A percentile compares a stretch with the other conserved stretches of the same genome.
Conservation (phyloP, 2,797 vertebrate species). For the Pseudocheirus occidentalis region DNA sequence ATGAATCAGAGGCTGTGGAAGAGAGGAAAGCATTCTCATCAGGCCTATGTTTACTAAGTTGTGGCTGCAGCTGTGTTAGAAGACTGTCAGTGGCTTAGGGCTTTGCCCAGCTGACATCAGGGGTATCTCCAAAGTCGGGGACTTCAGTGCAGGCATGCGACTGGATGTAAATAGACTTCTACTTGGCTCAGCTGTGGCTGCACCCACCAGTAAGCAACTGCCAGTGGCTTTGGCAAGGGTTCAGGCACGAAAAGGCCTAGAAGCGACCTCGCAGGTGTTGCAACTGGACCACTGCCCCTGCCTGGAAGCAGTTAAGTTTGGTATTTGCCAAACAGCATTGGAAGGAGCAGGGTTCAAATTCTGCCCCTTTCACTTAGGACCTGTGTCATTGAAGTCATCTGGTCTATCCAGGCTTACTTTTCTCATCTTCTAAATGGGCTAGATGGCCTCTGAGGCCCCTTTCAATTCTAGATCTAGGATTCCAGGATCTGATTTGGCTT, state of each 20-base stretch:
- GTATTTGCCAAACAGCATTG: background rate
- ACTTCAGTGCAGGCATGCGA: background rate
- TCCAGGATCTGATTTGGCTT: background rate
- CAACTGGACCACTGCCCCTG: background rate
- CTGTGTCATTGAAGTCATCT: background rate
- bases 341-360: background rate
- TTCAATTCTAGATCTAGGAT: background rate
- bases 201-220: background rate
- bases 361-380: background rate
- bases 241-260: background rate
- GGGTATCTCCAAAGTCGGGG: background rate
- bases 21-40: conserved; percentile 36
- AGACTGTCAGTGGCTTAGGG: background rate
- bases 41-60: conserved; percentile 36
- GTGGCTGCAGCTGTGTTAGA: background rate
- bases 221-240: background rate
- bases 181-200: background rate
- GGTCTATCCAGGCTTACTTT: background rate
- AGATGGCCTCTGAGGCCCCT: background rate
- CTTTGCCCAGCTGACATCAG: background rate
- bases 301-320: background rate
- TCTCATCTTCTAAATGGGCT: background rate
- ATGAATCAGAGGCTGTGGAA: background rate
- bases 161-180: background rate
- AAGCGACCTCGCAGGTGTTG: background rate